Evolutionary conservation across 2,797 vertebrate species (phyloP).

Genomic region (Xenopus petersii): DNA sequence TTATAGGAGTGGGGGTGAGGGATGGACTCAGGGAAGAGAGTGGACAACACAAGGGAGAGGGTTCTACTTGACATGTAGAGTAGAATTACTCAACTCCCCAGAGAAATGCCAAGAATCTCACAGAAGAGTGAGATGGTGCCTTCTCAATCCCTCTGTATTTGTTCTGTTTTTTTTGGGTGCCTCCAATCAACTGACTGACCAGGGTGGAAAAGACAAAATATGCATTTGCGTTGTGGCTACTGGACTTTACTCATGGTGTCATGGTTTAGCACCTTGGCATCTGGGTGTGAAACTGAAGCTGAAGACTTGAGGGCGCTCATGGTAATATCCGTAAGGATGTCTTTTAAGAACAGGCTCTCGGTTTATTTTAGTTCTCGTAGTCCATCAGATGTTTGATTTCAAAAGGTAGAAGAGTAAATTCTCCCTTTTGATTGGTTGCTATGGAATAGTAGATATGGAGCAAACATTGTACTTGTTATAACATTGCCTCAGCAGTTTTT

Average conservation of each 20-base stretch:
- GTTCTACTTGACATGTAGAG: constrained; percentile 27
- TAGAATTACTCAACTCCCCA: constrained; percentile 57
- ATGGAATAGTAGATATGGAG: too few relatives aligned
- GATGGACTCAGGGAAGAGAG: neutral
- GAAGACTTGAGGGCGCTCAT: too few relatives aligned
- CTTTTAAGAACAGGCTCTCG: too few relatives aligned
- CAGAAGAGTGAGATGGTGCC: constrained; percentile 64
- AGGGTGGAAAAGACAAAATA: neutral
- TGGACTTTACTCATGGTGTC: neutral
- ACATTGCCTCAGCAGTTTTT: too few relatives aligned
- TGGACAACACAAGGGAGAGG: constrained; percentile 10
- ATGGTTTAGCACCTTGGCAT: neutral
- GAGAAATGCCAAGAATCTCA: constrained; percentile 75
- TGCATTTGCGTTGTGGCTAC: neutral
- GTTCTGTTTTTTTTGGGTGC: constrained; percentile 71
- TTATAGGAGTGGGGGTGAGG: neutral
- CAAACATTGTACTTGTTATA: too few relatives aligned
- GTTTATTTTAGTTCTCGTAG: too few relatives aligned
- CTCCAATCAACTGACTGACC: constrained; percentile 68
- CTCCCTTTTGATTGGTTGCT: too few relatives aligned
- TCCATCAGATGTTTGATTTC: too few relatives aligned
- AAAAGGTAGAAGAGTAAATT: too few relatives aligned
- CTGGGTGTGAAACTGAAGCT: neutral
- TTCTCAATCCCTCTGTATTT: constrained; percentile 63
- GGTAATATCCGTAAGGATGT: too few relatives aligned